Evolutionary conservation across 1,140 invertebrate species (phyloP).

Genomic region (Drosophila sp.): DNA sequence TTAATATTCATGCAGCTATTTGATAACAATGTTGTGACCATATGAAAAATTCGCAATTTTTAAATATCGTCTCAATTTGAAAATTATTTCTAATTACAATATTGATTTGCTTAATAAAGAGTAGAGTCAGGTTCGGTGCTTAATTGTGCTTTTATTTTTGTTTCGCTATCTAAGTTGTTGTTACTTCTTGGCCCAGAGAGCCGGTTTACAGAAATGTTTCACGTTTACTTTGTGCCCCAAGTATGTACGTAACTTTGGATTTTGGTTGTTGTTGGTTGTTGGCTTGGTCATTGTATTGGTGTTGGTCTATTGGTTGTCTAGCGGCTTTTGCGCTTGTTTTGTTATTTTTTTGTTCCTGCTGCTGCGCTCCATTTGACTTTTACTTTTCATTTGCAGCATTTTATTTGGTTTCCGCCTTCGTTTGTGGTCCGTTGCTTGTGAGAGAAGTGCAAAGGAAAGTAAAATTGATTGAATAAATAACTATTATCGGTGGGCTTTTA

Average conservation of each 20-base stretch:
- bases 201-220: slow-evolving; percentile 55
- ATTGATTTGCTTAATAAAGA: no score
- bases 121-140: no score
- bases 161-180: slow-evolving; percentile 14
- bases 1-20: no score
- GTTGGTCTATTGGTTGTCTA: slow-evolving; percentile 47
- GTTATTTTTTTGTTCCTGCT: background rate
- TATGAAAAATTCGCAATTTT: no score
- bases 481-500: slow-evolving; percentile 10
- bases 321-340: slow-evolving; percentile 64
- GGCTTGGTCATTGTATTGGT: slow-evolving; percentile 10
- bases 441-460: slow-evolving; percentile 9
- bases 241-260: slow-evolving; percentile 66
- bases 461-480: background rate
- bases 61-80: no score
- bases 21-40: no score
- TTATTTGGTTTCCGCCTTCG: slow-evolving; percentile 6
- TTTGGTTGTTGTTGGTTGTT: slow-evolving; percentile 15
- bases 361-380: slow-evolving; percentile 76
- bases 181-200: slow-evolving; percentile 33
- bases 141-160: slow-evolving; percentile 1
- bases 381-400: slow-evolving; percentile 69
- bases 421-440: background rate
- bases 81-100: no score
- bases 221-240: slow-evolving; percentile 36